Percentiles rank a stretch among this genome's conserved stretches.
These are phyloP conservation scores for Athene noctua DNA, from an alignment of 2,113 vertebrate genomes.

Conservation along the genomic window DNA sequence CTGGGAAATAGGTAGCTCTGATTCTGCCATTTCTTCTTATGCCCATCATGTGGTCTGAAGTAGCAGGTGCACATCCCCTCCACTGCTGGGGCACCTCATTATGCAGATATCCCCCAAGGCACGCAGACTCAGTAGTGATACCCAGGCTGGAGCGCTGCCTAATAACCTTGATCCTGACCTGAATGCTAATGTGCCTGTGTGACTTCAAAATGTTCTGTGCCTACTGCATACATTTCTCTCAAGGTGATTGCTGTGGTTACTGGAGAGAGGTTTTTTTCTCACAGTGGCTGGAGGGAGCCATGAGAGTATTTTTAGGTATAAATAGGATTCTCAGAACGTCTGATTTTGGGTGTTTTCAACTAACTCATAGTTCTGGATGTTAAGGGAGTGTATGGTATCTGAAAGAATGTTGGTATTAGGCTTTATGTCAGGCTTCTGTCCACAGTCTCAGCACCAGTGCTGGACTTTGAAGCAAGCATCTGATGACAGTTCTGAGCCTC, in stretches of 20 bases:
- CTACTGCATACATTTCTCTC: neutral
- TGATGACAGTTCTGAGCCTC: neutral
- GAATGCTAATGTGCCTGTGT: constrained; percentile 15
- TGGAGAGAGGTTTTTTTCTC: neutral
- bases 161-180: constrained; percentile 25
- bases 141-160: neutral
- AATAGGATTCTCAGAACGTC: neutral
- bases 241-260: neutral
- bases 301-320: neutral
- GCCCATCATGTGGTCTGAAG: neutral
- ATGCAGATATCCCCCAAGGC: neutral
- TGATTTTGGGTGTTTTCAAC: neutral
- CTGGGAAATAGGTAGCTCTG: neutral
- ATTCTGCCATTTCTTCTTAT: neutral
- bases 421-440: neutral
- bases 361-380: neutral
- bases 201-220: neutral
- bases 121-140: neutral
- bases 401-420: neutral
- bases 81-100: constrained; percentile 11
- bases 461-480: neutral
- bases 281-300: neutral
- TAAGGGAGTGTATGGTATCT: neutral
- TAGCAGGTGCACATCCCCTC: constrained; percentile 18
- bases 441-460: neutral